Conservation (phyloP, 1,140 invertebrate genomes). For the Philotrypesis tridentata region DNA sequence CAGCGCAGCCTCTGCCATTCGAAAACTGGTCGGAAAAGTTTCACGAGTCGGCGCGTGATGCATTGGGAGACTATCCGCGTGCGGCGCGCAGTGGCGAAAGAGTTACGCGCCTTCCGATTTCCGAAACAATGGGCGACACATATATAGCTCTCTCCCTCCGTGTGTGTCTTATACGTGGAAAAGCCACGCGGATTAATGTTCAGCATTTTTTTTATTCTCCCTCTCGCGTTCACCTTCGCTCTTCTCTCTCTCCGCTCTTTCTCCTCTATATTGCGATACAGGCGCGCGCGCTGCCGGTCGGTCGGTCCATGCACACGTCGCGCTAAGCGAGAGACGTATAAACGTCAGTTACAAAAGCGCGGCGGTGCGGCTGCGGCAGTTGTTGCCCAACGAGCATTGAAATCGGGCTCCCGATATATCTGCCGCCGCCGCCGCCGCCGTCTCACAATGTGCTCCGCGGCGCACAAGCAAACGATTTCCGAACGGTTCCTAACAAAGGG, state of each 20-base stretch:
- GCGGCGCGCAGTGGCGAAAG: too few species aligned
- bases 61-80: too few species aligned
- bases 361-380: too few species aligned
- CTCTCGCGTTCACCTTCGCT: background rate
- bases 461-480: background rate
- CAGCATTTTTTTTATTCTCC: slow-evolving; percentile 2
- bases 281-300: too few species aligned
- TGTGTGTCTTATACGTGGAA: background rate
- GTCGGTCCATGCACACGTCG: background rate
- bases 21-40: too few species aligned
- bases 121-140: background rate
- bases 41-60: too few species aligned
- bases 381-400: slow-evolving; percentile 13
- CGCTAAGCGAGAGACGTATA: background rate
- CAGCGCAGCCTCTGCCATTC: too few species aligned
- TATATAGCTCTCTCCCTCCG: too few species aligned
- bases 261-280: background rate
- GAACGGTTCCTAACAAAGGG: background rate
- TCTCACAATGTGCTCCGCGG: background rate
- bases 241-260: background rate
- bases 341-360: background rate
- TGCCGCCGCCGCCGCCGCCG: background rate
- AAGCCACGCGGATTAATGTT: background rate
- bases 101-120: background rate
- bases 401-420: slow-evolving; percentile 3